Conservation (phyloP, 1,140 invertebrate species). For the Olivierus martensii region DNA sequence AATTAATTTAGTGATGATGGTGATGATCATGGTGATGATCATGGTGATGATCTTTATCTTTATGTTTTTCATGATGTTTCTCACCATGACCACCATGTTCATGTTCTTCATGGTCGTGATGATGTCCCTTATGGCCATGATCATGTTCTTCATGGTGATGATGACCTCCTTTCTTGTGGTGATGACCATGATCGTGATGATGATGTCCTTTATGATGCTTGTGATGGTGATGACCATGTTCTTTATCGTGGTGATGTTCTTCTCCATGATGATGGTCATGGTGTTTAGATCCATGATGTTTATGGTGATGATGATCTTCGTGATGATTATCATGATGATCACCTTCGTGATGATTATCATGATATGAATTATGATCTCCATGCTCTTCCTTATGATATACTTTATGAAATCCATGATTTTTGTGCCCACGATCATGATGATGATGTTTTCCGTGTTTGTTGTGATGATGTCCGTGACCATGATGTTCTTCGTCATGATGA, state of each 20-base stretch:
- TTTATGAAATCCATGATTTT: no score
- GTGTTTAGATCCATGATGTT: conserved; percentile 12
- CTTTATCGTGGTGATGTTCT: conserved; percentile 15
- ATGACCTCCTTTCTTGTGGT: conserved; percentile 23
- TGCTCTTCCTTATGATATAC: neutral
- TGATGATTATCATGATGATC: no score
- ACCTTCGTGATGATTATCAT: no score
- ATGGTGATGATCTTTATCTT: no score
- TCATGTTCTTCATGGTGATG: neutral
- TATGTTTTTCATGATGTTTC: no score
- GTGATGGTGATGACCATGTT: conserved; percentile 13
- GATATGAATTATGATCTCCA: no score
- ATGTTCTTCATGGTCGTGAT: neutral
- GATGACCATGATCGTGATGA: conserved; percentile 23
- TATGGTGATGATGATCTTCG: conserved; percentile 23
- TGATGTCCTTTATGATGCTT: conserved; percentile 10
- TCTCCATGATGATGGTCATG: conserved; percentile 15
- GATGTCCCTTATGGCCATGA: neutral
- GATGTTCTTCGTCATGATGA: no score
- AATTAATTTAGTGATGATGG: no score
- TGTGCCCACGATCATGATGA: no score
- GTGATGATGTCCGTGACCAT: no score
- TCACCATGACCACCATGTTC: neutral
- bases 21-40: no score
- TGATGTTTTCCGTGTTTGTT: no score